These are phyloP conservation scores for Formica exsecta DNA, from an alignment of 1,140 invertebrate genomes.

Conservation along the genomic window DNA sequence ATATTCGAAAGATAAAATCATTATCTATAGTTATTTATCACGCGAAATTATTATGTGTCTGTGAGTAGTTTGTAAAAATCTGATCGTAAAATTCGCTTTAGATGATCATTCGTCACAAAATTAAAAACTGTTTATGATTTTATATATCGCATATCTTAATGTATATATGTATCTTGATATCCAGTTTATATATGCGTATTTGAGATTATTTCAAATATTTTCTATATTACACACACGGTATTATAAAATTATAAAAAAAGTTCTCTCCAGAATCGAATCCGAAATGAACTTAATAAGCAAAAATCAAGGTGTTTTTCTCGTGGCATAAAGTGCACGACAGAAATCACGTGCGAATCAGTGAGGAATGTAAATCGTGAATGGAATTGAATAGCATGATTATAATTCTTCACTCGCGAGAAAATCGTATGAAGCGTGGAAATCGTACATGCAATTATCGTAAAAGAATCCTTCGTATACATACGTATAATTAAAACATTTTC, in stretches of 20 bases:
- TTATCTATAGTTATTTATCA: slow-evolving; percentile 4
- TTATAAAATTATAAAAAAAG: too few relatives aligned
- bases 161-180: too few relatives aligned
- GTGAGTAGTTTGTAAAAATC: too few relatives aligned
- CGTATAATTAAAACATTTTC: slow-evolving; percentile 55
- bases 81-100: too few relatives aligned
- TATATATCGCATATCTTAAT: too few relatives aligned
- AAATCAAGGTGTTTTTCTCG: not conserved
- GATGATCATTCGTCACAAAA: too few relatives aligned
- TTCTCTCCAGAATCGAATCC: too few relatives aligned
- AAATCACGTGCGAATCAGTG: not conserved
- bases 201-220: too few relatives aligned
- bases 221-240: too few relatives aligned
- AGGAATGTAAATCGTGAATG: slow-evolving; percentile 16
- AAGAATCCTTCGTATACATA: not conserved
- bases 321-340: not conserved
- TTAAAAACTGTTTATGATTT: too few relatives aligned
- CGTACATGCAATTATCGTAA: not conserved
- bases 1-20: slow-evolving; percentile 13
- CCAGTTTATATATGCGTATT: too few relatives aligned
- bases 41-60: not conserved
- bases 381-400: slow-evolving; percentile 17
- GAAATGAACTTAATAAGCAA: not conserved
- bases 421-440: not conserved
- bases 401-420: slow-evolving; percentile 38